Evolutionary conservation across 2,888 invertebrate species (phyloP).

Genomic region (Drosophila rubida): DNA sequence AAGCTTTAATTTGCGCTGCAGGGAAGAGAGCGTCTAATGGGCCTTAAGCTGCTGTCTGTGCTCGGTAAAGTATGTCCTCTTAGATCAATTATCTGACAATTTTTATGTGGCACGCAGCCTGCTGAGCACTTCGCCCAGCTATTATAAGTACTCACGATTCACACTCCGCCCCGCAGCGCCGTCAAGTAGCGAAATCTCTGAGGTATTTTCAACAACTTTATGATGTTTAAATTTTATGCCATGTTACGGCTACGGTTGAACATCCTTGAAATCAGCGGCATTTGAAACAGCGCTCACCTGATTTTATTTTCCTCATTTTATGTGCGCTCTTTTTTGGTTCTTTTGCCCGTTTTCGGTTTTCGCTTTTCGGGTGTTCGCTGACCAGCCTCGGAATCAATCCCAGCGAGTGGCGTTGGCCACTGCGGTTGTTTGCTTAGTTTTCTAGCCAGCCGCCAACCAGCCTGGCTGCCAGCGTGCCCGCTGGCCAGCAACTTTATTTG

Average conservation of each 20-base stretch:
- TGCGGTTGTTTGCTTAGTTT: conserved; percentile 55
- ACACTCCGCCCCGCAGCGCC: not conserved
- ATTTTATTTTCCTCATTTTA: conserved; percentile 29
- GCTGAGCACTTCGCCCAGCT: conserved; percentile 3
- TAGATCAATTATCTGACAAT: conserved; percentile 43
- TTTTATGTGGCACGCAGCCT: conserved; percentile 31
- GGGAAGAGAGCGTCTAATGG: not conserved
- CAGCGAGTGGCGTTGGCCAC: conserved; percentile 27
- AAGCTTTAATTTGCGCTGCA: not conserved
- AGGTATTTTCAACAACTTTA: conserved; percentile 58
- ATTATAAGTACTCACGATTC: conserved; percentile 1
- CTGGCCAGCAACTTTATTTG: conserved; percentile 52
- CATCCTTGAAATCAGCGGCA: conserved; percentile 27
- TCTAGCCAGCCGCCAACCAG: conserved; percentile 10
- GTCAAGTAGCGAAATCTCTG: conserved; percentile 31
- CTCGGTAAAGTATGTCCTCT: conserved; percentile 2
- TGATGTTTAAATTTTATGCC: conserved; percentile 57
- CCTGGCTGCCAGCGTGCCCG: not conserved
- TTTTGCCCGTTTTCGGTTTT: not conserved
- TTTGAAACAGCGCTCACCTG: conserved; percentile 24
- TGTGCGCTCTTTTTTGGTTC: not conserved
- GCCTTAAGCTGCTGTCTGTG: conserved; percentile 6
- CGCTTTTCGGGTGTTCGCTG: not conserved
- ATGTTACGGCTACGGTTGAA: conserved; percentile 43
- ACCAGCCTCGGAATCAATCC: conserved; percentile 32